Base-by-base conservation (phyloP, 2,113 vertebrate genomes). In the Grammomys dolichurus region DNA sequence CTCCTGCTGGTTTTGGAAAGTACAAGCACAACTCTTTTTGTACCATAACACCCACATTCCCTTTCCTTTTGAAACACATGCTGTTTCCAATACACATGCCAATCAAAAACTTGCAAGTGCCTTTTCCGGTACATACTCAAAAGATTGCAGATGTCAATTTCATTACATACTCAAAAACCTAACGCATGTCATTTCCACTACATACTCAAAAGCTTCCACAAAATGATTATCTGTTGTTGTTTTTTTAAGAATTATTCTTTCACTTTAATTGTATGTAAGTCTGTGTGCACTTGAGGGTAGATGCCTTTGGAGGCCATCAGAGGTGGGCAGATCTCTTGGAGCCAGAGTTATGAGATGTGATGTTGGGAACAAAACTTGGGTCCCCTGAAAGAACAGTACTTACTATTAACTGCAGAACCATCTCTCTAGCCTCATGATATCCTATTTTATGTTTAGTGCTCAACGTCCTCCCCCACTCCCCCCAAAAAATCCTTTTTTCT, bases 401-500 rank as follows among this genome's bases (percentile, higher is more conserved):
- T 82, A 40, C n/a, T 43, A 7, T 14, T 40, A n/a, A 84, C 81
- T 60, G n/a, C n/a, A 31, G 7, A 63, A 40, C 58, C 82, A 31
- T 31, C 58, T 85, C 24, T 43, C 82, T 43, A 46, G 58, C 40
- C 26, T 63, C 82, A 6, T 31, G 14, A 31, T 16, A 1, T 28
- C 77, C 26, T 40, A 36, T 7, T 91, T 92, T 72, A 73, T 69
- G 26, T 26, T 60, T 80, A 67, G 65, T 78, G 92, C 75, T 93
- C 80, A 81, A 85, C 69, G 10, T 51, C 51, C 51, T 51, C 51
- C 8, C 51, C 9, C 8, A 51, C 10, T 51, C 9, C 3, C 26
- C 63, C 9, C 9, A 10, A 80, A n/a, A 92, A 81, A 46, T 31
- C 54, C 67, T 95, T 77, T 54, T 92, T 95, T 77, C 81, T 81